Evolutionary conservation across 2,888 invertebrate species (phyloP).

Genomic region (Tholera decimalis): DNA sequence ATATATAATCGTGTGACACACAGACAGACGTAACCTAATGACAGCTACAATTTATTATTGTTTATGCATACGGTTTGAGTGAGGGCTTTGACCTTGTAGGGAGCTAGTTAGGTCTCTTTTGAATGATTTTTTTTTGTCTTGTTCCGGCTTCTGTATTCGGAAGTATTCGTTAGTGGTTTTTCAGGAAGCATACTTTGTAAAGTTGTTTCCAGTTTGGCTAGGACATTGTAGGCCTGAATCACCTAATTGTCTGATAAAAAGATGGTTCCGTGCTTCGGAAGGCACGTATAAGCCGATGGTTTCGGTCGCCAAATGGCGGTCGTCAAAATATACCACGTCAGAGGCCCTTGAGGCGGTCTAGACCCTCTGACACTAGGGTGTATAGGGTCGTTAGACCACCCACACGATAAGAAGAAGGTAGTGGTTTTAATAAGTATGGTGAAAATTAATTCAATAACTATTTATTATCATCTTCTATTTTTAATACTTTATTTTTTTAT

Average conservation of each 20-base stretch:
- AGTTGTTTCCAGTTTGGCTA: too few relatives aligned
- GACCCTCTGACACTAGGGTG: too few relatives aligned
- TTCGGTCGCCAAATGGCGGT: too few relatives aligned
- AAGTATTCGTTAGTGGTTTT: background rate
- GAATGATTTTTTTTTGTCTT: background rate
- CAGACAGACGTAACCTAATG: slow-evolving; percentile 45
- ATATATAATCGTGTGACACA: slow-evolving; percentile 57
- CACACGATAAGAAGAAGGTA: too few relatives aligned
- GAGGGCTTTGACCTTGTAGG: slow-evolving; percentile 34
- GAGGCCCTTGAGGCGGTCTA: too few relatives aligned
- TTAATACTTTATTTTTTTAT: background rate
- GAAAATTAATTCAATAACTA: background rate
- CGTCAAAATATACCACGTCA: too few relatives aligned
- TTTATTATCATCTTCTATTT: background rate
- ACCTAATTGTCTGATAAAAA: too few relatives aligned
- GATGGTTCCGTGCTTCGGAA: too few relatives aligned
- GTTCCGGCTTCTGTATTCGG: background rate
- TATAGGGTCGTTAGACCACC: too few relatives aligned
- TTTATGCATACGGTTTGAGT: slow-evolving; percentile 35
- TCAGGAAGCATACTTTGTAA: too few relatives aligned
- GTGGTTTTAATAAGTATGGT: background rate
- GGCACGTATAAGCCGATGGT: too few relatives aligned
- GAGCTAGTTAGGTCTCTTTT: background rate
- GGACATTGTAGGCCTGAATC: too few relatives aligned
- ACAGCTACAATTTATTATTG: slow-evolving; percentile 45